Base-by-base conservation (phyloP, 2,797 vertebrate species). In the Chrysocyon brachyurus region DNA sequence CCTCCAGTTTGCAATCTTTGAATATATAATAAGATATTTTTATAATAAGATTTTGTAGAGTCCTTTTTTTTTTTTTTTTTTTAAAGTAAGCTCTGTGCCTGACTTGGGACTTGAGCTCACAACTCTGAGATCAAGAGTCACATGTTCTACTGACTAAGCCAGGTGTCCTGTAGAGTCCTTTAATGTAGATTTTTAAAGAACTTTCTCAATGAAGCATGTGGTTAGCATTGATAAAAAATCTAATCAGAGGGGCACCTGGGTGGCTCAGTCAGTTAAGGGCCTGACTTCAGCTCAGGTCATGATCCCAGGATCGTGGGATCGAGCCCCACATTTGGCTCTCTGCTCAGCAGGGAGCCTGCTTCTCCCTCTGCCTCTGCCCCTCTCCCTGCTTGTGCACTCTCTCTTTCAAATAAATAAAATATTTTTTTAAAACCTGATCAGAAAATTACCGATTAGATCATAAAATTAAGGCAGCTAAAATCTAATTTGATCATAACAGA, bases 161-260 rank as follows among this genome's bases (percentile, higher is more conserved):
- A 26, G 3, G 72, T 75, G 24, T 46, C 24, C 28, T 3, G 10
- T n/a, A n/a, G 49, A 88, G 22, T 89, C 14, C 82, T 54, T 92
- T 59, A 75, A 33, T 63, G 21, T 86, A 40, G 19, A 72, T 66
- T 79, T 78, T 95, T 91, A 78, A 95, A 68, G 52, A 91, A 40
- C 21, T 83, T 8, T 15, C 92, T 90, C 96, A 86, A 31, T 79
- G 72, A 96, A 36, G 46, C 33, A 68, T 86, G 17, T 82, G 7
- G 12, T 90, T 97, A 78, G 6, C 5, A 66, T 52, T 97, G 26
- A 15, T 96, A 95, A 98, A 95, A 96, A 70, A 16, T 14, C 3
- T 73, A 87, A 57, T 79, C 26, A 57, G 40, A 46, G 7, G 40
- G 40, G 40, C 40, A 46, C 40, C 40, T 46, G 40, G 40, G 40